phyloP scores from a whole-genome alignment of 2,888 invertebrate genomes.

The Chelonus formosanus region DNA sequence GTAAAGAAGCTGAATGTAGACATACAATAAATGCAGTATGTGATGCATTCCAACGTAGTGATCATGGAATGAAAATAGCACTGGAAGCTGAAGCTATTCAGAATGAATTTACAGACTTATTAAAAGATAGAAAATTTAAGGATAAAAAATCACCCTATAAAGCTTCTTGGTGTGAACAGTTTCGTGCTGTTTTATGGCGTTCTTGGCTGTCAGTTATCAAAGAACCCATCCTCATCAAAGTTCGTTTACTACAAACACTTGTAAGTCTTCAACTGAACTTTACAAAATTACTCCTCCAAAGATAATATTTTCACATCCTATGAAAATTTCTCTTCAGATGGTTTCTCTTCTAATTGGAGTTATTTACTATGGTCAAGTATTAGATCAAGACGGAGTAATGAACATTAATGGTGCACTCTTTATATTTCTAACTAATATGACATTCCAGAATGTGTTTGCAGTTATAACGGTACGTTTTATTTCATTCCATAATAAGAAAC shows the following conservation, averaged over 20 bases:
- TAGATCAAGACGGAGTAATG: conserved; percentile 89
- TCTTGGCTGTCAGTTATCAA: conserved; percentile 89
- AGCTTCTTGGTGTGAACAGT: conserved; percentile 88
- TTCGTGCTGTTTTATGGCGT: conserved; percentile 88
- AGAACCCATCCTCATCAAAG: conserved; percentile 90
- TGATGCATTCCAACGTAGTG: conserved; percentile 76
- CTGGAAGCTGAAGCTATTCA: conserved; percentile 68
- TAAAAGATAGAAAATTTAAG: conserved; percentile 37
- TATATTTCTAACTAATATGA: conserved; percentile 90
- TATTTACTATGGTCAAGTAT: conserved; percentile 83
- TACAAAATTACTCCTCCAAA: not conserved
- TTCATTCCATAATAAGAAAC: no score
- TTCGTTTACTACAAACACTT: conserved; percentile 86
- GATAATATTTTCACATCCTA: not conserved
- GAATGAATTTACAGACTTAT: conserved; percentile 49
- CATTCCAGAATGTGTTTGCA: conserved; percentile 94
- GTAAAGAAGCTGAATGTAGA: conserved; percentile 80
- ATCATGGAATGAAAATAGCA: conserved; percentile 71
- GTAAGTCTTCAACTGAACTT: conserved; percentile 69
- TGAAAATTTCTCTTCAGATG: conserved; percentile 71
- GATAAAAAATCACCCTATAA: conserved; percentile 73
- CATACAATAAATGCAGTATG: conserved; percentile 82
- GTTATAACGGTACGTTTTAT: conserved; percentile 83
- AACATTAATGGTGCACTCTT: conserved; percentile 94
- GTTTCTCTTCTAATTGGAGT: conserved; percentile 87